Evolutionary conservation across 2,888 invertebrate genomes (phyloP).

Genomic region (Hypomecis atomaria): DNA sequence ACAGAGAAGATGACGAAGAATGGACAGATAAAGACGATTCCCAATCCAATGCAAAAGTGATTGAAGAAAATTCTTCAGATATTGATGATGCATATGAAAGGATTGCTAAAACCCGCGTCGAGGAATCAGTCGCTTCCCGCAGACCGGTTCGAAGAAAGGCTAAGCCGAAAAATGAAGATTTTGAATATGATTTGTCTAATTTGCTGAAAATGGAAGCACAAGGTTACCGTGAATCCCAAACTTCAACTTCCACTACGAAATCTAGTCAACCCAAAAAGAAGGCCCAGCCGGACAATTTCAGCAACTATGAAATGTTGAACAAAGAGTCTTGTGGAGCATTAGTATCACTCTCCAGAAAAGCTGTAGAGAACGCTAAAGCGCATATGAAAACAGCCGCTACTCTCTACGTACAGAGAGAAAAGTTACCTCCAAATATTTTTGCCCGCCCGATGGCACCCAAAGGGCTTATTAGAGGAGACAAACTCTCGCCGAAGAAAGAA

Average conservation of each 20-base stretch:
- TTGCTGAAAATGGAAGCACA: slow-evolving; percentile 82
- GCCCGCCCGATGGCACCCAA: slow-evolving; percentile 73
- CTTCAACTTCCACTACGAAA: slow-evolving; percentile 53
- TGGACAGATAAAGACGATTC: slow-evolving; percentile 61
- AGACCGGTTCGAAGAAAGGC: slow-evolving; percentile 87
- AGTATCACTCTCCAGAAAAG: slow-evolving; percentile 65
- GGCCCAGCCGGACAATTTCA: slow-evolving; percentile 53
- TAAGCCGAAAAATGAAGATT: slow-evolving; percentile 88
- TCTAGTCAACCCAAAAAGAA: slow-evolving; percentile 66
- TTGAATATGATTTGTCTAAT: slow-evolving; percentile 88
- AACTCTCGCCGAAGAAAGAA: slow-evolving; percentile 73
- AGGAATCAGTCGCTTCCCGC: slow-evolving; percentile 64
- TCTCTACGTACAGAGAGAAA: slow-evolving; percentile 54
- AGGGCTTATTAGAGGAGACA: slow-evolving; percentile 59
- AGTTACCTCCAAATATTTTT: slow-evolving; percentile 61
- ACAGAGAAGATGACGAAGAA: slow-evolving; percentile 52
- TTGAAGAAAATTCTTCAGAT: slow-evolving; percentile 81
- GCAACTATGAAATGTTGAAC: slow-evolving; percentile 61
- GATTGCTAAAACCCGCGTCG: slow-evolving; percentile 53
- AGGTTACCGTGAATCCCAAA: slow-evolving; percentile 73
- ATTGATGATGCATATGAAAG: slow-evolving; percentile 73
- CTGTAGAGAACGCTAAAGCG: slow-evolving; percentile 65
- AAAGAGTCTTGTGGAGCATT: slow-evolving; percentile 74
- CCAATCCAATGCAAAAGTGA: slow-evolving; percentile 60
- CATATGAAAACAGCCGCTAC: slow-evolving; percentile 64